Evolutionary conservation across 2,113 vertebrate genomes (phyloP).

Genomic region (Lagopus leucura): DNA sequence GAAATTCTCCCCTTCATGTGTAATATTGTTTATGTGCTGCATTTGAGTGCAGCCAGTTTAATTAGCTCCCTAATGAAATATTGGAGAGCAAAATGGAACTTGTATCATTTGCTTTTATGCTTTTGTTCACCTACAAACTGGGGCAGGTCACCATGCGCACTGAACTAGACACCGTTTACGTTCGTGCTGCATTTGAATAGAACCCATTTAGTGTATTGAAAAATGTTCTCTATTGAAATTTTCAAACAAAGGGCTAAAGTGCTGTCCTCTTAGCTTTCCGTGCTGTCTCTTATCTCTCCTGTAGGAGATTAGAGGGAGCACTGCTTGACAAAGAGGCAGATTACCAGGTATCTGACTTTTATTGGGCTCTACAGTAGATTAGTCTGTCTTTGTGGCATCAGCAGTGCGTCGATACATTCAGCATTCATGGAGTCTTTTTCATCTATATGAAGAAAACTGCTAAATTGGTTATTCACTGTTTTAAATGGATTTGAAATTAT

Average conservation of each 20-base stretch:
- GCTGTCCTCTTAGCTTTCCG: conserved; percentile 23
- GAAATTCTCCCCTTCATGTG: conserved; percentile 50
- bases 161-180: conserved; percentile 16
- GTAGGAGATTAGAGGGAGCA: background rate
- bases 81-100: conserved; percentile 55
- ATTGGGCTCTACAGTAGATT: background rate
- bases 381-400: background rate
- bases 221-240: conserved; percentile 9
- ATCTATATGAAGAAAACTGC: background rate
- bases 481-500: background rate
- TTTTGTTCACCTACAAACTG: conserved; percentile 57
- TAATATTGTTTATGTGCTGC: conserved; percentile 44
- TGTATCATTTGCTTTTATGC: conserved; percentile 58
- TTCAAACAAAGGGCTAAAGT: conserved; percentile 39
- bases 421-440: background rate
- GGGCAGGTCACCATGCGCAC: conserved; percentile 27
- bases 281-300: background rate
- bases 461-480: background rate
- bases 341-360: conserved; percentile 27
- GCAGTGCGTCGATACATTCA: background rate
- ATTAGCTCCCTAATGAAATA: conserved; percentile 69
- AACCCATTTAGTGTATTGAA: background rate
- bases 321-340: conserved; percentile 8
- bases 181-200: conserved; percentile 19
- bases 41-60: conserved; percentile 56